Conservation (phyloP, 2,888 invertebrate species). For the Biston betularia region DNA sequence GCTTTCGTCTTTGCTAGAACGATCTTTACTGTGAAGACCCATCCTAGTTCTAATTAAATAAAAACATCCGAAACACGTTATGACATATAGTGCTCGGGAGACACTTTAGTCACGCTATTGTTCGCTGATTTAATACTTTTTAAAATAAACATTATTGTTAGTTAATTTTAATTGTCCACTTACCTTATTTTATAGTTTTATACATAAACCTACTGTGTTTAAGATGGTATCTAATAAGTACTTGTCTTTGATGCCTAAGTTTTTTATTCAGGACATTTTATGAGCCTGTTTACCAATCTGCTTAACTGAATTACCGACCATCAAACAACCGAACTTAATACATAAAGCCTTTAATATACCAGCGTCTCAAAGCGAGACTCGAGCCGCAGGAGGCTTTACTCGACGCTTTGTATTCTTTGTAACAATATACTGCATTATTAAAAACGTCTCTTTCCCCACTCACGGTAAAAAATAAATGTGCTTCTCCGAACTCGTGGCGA, state of each 20-base stretch:
- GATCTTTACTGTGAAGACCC: too few species aligned
- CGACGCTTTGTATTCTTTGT: constrained; percentile 76
- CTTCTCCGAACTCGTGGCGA: constrained; percentile 53
- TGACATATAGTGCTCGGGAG: too few species aligned
- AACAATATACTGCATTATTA: constrained; percentile 80
- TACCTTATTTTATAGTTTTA: not conserved
- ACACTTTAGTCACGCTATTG: too few species aligned
- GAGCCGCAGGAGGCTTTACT: constrained; percentile 63
- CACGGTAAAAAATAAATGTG: constrained; percentile 71
- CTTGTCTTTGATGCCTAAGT: constrained; percentile 33
- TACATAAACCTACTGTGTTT: not conserved
- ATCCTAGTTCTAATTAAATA: too few species aligned
- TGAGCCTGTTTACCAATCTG: constrained; percentile 40
- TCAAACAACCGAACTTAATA: constrained; percentile 63
- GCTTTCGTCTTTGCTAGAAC: not conserved
- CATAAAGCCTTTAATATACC: constrained; percentile 65
- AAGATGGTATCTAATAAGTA: constrained; percentile 9
- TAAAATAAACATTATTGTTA: too few species aligned
- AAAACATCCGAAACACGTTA: too few species aligned
- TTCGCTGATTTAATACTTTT: too few species aligned
- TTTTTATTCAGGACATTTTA: constrained; percentile 24
- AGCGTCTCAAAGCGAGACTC: constrained; percentile 60
- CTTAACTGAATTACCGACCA: constrained; percentile 57
- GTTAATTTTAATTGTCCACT: too few species aligned
- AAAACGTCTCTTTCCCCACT: constrained; percentile 67